Base-by-base conservation (phyloP, 2,888 invertebrate genomes). In the Autographa gamma region DNA sequence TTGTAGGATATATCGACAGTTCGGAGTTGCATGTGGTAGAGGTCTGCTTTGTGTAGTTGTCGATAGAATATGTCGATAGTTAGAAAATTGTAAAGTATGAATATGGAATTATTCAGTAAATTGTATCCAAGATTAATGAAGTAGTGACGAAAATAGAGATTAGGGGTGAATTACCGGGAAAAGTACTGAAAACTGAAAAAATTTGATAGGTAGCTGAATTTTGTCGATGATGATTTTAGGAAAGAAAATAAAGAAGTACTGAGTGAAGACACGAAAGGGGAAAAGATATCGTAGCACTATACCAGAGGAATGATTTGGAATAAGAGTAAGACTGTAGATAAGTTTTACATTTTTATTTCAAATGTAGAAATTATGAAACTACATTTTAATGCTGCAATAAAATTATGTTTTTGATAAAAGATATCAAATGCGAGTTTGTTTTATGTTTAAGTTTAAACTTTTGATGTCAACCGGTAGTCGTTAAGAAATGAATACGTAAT, bases 401-500 rank as follows among this genome's bases (percentile, higher is more conserved):
- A 78, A 56, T 60, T 65, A 54, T 75, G 69, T 69, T 38, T 74
- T 70, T 76, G 41, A 60, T 60, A 25, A 73, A 68, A 73, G 34
- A 73, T 71, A 60, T 18, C 38, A 66, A 60, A 66, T 63, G 48
- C 66, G 43, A 68, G n/a, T 61, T 70, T 66, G 60, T 73, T 77
- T 54, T 54, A 32, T 64, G 56, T 71, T 70, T 7, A 61, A 73
- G 63, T 73, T 76, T 69, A 63, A 19, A 65, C 43, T 68, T 76
- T 84, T 79, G 60, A 82, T 82, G 81, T 66, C 77, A 54, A 73
- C 83, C 81, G 81, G 66, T 64, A 66, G 63, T 79, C 83, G 69
- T 84, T 43, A 81, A 73, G 83, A 77, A 84, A 77, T 77, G 14
- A 75, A 80, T 84, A 82, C 68, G 75, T 66, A 72, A 74, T 67